A percentile compares a stretch with the other conserved stretches of the same genome.
These are phyloP conservation scores for Galeruca laticollis DNA, from an alignment of 2,888 invertebrate genomes.

Conservation along the genomic window DNA sequence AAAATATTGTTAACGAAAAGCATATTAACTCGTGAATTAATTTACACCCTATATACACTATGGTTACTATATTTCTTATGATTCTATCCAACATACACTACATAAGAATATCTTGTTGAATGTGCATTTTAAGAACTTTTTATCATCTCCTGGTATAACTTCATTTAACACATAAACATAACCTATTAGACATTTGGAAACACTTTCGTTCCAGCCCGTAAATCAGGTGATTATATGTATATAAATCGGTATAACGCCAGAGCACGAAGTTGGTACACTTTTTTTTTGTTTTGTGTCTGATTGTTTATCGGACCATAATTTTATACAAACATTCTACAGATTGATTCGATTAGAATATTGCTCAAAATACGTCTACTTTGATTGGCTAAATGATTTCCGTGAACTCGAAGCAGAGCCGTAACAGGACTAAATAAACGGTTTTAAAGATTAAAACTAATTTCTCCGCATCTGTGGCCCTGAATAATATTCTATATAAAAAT, in stretches of 20 bases:
- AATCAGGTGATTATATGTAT: background rate
- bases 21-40: too few species aligned
- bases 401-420: background rate
- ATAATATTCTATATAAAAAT: too few species aligned
- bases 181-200: background rate
- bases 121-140: background rate
- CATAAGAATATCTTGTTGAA: too few species aligned
- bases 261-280: slow-evolving; percentile 22
- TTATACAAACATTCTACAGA: slow-evolving; percentile 27
- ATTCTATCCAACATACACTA: too few species aligned
- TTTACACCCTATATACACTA: too few species aligned
- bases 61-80: too few species aligned
- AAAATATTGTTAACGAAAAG: too few species aligned
- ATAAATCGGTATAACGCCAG: slow-evolving; percentile 14
- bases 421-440: background rate
- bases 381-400: slow-evolving; percentile 5
- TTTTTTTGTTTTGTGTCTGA: slow-evolving; percentile 40
- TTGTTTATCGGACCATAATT: slow-evolving; percentile 47
- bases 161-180: background rate
- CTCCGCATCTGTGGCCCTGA: too few species aligned
- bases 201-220: slow-evolving; percentile 9
- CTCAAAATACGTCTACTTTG: slow-evolving; percentile 16
- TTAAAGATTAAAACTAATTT: too few species aligned
- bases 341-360: slow-evolving; percentile 31
- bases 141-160: background rate